A percentile compares a stretch with the other conserved stretches of the same genome.
phyloP scores from a whole-genome alignment of 1,140 invertebrate species.

The Pogonomyrmex barbatus region DNA sequence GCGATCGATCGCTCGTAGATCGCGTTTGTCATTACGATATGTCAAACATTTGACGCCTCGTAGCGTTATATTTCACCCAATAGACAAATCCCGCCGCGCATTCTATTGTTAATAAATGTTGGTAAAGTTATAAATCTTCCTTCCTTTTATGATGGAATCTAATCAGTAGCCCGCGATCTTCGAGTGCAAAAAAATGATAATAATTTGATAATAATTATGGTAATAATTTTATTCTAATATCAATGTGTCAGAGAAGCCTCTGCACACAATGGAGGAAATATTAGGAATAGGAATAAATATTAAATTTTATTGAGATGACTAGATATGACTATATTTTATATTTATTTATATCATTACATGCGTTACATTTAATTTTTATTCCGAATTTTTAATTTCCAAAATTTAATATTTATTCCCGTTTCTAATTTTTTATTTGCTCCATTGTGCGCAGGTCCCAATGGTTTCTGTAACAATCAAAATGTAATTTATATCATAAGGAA shows the following conservation, averaged over 20 bases:
- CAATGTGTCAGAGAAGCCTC: no score
- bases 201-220: neutral
- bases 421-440: neutral
- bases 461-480: no score
- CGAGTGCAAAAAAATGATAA: neutral
- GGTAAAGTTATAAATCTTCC: neutral
- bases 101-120: neutral
- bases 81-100: neutral
- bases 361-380: no score
- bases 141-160: neutral
- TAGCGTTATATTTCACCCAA: neutral
- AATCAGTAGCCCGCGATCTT: neutral
- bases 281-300: no score
- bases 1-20: constrained; percentile 31
- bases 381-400: no score
- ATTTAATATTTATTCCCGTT: no score
- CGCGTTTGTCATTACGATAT: constrained; percentile 2
- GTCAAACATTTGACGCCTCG: constrained; percentile 1
- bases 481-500: neutral
- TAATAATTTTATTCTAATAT: constrained; percentile 2
- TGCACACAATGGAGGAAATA: no score
- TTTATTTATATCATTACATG: no score
- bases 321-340: no score
- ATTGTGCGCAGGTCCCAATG: neutral
- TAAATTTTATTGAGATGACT: no score